Base-by-base conservation (phyloP, 2,113 vertebrate species). In the Corythoichthys haematopterus region DNA sequence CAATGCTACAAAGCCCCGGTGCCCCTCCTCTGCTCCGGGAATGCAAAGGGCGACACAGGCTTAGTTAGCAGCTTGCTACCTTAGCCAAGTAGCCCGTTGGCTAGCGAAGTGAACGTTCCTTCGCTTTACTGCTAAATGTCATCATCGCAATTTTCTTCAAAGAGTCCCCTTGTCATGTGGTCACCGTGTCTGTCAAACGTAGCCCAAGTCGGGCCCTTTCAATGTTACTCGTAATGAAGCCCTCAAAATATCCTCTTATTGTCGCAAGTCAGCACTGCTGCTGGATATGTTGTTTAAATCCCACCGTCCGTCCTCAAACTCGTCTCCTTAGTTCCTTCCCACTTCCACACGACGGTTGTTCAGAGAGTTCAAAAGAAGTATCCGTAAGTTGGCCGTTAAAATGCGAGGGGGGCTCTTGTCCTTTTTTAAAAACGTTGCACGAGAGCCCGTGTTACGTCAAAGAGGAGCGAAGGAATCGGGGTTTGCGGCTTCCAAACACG, bases 1-100 rank as follows among this genome's bases (percentile, higher is more conserved):
- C 91, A 91, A 87, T 89, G 91, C 90, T 90, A 88, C 89, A 90
- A 90, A 90, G 85, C 78, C 84, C 77, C 69, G 71, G 76, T 82
- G 88, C 91, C 91, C 90, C 91, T 92, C 91, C 91, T 91, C 89
- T 90, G 86, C 76, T 88, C 85, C 86, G 80, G 82, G 85, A 87
- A 84, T 82, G 84, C 77, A 84, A 85, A 85, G 83, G 83, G 73
- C 81, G 84, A 85, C 78, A 83, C 83, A 76, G 79, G 81, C 86
- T 86, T 84, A 87, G 82, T 80, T 78, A 87, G 82, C 87, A 81
- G 84, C 70, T 80, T 82, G 86, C 82, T 86, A 88, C 72, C 16
- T 60, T 83, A 88, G 86, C 88, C 46, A 0, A 16, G 15, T 6
- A 55, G 83, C 76, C 53, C 10, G 35, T 37, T 82, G 80, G 71